Base-by-base conservation (phyloP, 1,140 invertebrate species). In the Cotesia vestalis region DNA sequence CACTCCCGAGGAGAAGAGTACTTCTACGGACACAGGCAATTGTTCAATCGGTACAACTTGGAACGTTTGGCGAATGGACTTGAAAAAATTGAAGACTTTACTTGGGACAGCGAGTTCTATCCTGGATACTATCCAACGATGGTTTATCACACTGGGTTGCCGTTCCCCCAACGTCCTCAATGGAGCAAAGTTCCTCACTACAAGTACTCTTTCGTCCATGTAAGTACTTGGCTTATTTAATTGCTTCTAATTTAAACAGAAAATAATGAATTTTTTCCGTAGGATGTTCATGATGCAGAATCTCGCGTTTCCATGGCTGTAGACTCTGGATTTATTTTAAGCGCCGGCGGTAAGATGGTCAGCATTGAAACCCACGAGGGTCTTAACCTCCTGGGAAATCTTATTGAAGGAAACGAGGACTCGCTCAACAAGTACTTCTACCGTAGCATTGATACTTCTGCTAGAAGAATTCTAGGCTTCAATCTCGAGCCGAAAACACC, bases 21-120 rank as follows among this genome's bases (percentile, higher is more conserved):
- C 79, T 90, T 89, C 78, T 90, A 85, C 77, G 75, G 83, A 4
- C 88, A 91, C 69, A 90, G 91, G 74, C 91, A 91, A 80, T 60
- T 93, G 1, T 72, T 92, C 61, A 83, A 87, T 38, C 90, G 90
- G 74, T 93, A 92, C 83, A 90, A 92, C 73, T 80, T 93, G 80
- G 92, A 94, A 82, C 89, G 91, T 77, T 77, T 92, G 38, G 90
- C 91, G 4, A 90, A 92, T 73, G 89, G 88, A 40, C 78, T 91
- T n/a, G 90, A 89, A 27, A 89, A 91, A 72, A 88, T 92, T 69
- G 85, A 88, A 6, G 81, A 87, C 11, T 83, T 92, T 74, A 87
- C 88, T 72, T 88, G 86, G 75, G 79, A 89, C 67, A 77, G 80
- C 40, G 84, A 88, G 2, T 84, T 92, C 53, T 76, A 88, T 51